Evolutionary conservation across 2,888 invertebrate species (phyloP).

Genomic region (Zele albiditarsus): DNA sequence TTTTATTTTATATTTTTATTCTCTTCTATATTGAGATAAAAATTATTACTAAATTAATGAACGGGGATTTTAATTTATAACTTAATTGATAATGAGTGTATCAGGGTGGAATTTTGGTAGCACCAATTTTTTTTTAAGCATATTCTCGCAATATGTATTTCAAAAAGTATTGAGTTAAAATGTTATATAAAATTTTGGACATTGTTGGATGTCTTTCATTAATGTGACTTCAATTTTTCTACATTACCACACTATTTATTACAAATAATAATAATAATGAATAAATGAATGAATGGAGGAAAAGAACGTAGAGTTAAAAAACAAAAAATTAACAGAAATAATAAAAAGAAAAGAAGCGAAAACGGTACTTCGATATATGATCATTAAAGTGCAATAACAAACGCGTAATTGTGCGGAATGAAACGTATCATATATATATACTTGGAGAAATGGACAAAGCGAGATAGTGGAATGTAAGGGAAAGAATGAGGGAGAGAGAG

Average conservation of each 20-base stretch:
- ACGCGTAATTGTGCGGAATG: conserved; percentile 39
- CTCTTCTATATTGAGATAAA: no score
- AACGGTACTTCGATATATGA: conserved; percentile 34
- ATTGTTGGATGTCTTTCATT: no score
- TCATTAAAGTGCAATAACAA: conserved; percentile 37
- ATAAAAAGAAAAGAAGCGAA: neutral
- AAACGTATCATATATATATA: conserved; percentile 19
- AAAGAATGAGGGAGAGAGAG: neutral
- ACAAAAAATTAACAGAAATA: neutral
- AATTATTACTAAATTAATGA: no score
- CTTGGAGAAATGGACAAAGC: conserved; percentile 1
- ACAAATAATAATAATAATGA: neutral
- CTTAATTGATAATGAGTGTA: no score
- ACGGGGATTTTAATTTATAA: no score
- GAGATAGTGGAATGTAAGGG: neutral
- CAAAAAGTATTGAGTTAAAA: no score
- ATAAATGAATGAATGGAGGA: neutral
- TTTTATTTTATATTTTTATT: no score
- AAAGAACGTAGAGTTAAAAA: neutral
- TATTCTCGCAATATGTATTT: no score
- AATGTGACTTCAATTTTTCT: neutral
- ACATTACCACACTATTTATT: neutral
- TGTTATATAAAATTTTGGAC: no score
- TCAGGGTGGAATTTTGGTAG: no score
- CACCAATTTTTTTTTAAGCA: no score